phyloP scores from a whole-genome alignment of 2,113 vertebrate genomes.

The Ciconia stormi region DNA sequence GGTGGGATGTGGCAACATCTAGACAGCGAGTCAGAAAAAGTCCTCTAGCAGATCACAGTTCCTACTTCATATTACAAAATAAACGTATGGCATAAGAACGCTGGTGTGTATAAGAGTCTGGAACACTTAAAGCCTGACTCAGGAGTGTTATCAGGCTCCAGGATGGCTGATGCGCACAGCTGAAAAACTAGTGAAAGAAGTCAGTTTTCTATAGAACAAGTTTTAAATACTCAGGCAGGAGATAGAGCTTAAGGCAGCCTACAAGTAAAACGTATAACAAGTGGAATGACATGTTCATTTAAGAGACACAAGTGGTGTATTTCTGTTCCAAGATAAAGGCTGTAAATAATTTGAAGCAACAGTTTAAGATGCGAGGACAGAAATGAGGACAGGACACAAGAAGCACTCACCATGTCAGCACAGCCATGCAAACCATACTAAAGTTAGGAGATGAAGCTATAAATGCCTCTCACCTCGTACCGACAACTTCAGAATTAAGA shows the following conservation, averaged over 20 bases:
- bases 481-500: background rate
- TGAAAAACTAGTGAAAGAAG: background rate
- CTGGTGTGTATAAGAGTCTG: fast-evolving
- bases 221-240: background rate
- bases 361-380: background rate
- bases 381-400: background rate
- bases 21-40: background rate
- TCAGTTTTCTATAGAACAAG: background rate
- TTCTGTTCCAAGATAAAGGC: background rate
- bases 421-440: background rate
- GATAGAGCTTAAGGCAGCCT: background rate
- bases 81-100: background rate
- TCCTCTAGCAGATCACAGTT: background rate
- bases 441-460: background rate
- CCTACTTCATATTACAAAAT: background rate
- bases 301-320: background rate
- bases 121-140: background rate
- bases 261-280: background rate
- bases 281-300: background rate
- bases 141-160: background rate
- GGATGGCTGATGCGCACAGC: background rate
- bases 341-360: background rate
- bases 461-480: background rate
- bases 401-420: background rate
- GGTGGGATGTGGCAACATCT: background rate